These are phyloP conservation scores for Heliornis fulica DNA, from an alignment of 2,113 vertebrate species.

Conservation along the genomic window DNA sequence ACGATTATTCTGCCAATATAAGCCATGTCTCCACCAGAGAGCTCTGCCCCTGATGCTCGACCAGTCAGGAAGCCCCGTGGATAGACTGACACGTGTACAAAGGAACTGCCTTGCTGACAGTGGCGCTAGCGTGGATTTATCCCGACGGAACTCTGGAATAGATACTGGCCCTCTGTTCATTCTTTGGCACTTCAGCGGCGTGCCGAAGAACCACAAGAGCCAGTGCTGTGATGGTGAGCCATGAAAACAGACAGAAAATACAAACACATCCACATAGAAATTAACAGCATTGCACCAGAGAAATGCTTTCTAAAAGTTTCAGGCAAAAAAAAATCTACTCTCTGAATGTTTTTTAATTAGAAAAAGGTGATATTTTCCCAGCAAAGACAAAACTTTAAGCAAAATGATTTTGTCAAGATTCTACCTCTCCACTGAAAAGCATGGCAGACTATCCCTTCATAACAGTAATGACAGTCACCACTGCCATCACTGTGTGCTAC, in stretches of 20 bases:
- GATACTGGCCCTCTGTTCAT: constrained; percentile 26
- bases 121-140: constrained; percentile 1
- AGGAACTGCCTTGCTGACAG: not conserved
- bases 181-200: not conserved
- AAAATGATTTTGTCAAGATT: constrained; percentile 15
- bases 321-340: not conserved
- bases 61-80: not conserved
- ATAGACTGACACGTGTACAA: not conserved
- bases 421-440: constrained; percentile 37
- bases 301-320: not conserved
- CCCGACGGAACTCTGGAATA: constrained; percentile 1
- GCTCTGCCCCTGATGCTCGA: not conserved
- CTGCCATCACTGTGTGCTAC: not conserved
- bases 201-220: constrained; percentile 23
- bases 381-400: constrained; percentile 5
- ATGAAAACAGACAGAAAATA: constrained; percentile 40
- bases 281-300: not conserved
- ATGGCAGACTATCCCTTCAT: not conserved
- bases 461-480: not conserved
- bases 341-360: not conserved
- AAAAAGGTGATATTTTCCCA: not conserved
- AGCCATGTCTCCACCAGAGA: constrained; percentile 2
- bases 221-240: not conserved
- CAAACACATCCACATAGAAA: constrained; percentile 51
- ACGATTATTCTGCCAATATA: constrained; percentile 13